phyloP scores from a whole-genome alignment of 2,888 invertebrate genomes.

The Maniola hyperantus region DNA sequence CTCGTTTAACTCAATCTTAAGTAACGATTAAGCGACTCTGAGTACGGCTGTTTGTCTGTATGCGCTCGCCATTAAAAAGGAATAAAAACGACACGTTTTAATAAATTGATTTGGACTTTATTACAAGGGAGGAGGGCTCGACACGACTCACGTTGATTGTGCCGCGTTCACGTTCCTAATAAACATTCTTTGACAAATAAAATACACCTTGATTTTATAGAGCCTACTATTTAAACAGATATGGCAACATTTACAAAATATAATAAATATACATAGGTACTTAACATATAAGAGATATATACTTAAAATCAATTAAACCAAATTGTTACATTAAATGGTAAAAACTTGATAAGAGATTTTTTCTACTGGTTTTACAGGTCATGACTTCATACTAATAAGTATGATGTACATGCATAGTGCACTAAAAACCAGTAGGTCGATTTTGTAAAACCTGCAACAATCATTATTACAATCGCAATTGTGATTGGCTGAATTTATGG shows the following conservation, averaged over 20 bases:
- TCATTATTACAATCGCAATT: too few species aligned
- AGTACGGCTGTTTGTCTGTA: too few species aligned
- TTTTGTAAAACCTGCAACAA: too few species aligned
- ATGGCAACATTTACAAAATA: slow-evolving; percentile 3
- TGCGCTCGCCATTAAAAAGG: too few species aligned
- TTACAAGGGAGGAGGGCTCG: slow-evolving; percentile 17
- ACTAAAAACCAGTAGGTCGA: too few species aligned
- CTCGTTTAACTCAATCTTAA: too few species aligned
- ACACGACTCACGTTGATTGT: neutral
- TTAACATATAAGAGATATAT: neutral
- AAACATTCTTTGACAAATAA: neutral
- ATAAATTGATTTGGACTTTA: slow-evolving; percentile 17
- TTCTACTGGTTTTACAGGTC: too few species aligned
- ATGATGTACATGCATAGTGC: too few species aligned
- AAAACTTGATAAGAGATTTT: too few species aligned
- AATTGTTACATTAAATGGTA: neutral
- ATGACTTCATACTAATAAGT: too few species aligned
- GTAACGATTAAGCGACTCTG: too few species aligned
- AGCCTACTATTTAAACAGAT: neutral
- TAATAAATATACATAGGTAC: neutral
- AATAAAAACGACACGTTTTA: slow-evolving; percentile 2
- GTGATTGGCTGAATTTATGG: too few species aligned
- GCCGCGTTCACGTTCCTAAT: neutral
- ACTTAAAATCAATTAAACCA: neutral
- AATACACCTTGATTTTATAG: slow-evolving; percentile 1